These are phyloP conservation scores for Hoplostethus atlanticus DNA, from an alignment of 2,797 vertebrate genomes.

Conservation along the genomic window DNA sequence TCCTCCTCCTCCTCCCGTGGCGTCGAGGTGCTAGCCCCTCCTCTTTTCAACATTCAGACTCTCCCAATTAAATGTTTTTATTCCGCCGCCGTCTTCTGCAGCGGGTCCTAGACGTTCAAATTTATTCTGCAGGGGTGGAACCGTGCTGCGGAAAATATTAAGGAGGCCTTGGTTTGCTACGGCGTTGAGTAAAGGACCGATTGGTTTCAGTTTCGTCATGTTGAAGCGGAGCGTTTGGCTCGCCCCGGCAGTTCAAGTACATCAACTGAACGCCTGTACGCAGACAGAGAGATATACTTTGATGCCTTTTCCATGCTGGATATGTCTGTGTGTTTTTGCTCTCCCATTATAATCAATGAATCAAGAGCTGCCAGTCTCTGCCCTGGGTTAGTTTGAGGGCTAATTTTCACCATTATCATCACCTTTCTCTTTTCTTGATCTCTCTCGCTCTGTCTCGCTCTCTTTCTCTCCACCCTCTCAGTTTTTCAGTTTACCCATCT, in stretches of 20 bases:
- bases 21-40: conserved; percentile 12
- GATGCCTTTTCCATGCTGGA: not conserved
- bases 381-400: not conserved
- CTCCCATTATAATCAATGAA: not conserved
- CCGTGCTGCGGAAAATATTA: not conserved
- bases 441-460: no score
- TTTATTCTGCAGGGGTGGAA: not conserved
- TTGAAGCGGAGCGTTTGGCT: not conserved
- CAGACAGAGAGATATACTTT: not conserved
- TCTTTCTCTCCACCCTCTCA: not conserved
- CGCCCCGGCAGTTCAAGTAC: not conserved
- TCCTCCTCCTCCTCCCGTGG: not conserved
- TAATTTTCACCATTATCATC: not conserved
- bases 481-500: not conserved
- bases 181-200: not conserved
- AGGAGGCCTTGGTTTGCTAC: not conserved
- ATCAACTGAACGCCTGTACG: not conserved
- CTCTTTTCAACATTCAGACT: conserved; percentile 9
- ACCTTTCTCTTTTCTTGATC: not conserved
- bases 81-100: not conserved
- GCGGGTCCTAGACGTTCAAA: not conserved
- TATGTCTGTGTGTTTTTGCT: not conserved
- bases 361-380: not conserved
- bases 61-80: not conserved
- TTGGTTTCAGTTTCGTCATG: not conserved